Percentiles rank a stretch among this genome's conserved stretches.
phyloP scores from a whole-genome alignment of 2,888 invertebrate genomes.

The Schizaphis graminum region DNA sequence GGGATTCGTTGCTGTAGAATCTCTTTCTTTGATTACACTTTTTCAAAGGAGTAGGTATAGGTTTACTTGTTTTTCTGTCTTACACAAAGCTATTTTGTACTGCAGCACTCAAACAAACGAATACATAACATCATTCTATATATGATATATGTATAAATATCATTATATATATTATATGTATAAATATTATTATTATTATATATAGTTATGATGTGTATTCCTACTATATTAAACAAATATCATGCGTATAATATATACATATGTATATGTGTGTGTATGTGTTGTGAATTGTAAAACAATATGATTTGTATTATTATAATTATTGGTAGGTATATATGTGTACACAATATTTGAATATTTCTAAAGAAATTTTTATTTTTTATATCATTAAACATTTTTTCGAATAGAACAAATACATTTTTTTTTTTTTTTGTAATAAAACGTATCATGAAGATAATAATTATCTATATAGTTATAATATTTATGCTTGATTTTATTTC shows the following conservation, averaged over 20 bases:
- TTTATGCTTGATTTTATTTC: no score
- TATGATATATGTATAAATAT: not conserved
- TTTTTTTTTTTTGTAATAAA: not conserved
- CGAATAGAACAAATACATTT: no score
- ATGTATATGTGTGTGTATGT: not conserved
- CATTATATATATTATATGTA: not conserved
- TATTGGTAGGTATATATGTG: not conserved
- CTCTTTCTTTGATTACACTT: conserved; percentile 55
- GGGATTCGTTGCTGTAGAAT: conserved; percentile 52
- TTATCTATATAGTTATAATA: no score
- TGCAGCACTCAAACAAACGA: conserved; percentile 51
- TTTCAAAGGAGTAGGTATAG: not conserved
- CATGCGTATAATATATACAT: not conserved
- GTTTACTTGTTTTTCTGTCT: conserved; percentile 40
- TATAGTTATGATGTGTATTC: no score
- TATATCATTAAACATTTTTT: not conserved
- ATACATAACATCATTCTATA: not conserved
- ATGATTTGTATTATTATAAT: not conserved
- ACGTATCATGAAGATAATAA: no score
- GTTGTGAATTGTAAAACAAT: not conserved
- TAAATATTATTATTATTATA: not conserved
- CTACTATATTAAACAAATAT: conserved; percentile 12
- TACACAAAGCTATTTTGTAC: conserved; percentile 36
- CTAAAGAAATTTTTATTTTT: not conserved
- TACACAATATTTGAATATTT: not conserved